Conservation (phyloP, 2,113 vertebrate genomes). For the Rhagologus leucostigma region DNA sequence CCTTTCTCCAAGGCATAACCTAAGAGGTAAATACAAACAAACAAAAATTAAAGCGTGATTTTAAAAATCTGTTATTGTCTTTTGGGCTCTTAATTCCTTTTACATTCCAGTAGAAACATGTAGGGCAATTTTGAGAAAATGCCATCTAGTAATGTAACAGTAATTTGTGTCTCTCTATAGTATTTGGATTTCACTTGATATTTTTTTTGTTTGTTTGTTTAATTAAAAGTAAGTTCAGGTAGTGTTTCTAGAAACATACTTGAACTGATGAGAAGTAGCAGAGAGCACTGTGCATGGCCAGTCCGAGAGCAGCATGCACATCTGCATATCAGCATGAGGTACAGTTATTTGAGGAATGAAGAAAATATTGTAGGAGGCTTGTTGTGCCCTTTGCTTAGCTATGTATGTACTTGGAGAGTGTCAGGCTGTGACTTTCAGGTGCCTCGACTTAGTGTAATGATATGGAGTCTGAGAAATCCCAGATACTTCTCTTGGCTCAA, state of each 20-base stretch:
- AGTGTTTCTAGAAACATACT: background rate
- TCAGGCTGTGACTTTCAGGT: background rate
- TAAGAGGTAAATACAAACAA: background rate
- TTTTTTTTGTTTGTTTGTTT: background rate
- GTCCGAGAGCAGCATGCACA: background rate
- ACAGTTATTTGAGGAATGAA: background rate
- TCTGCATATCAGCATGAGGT: background rate
- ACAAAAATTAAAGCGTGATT: background rate
- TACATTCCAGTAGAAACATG: background rate
- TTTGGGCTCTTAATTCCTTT: background rate
- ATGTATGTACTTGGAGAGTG: background rate
- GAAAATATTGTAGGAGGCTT: background rate
- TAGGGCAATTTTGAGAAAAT: background rate
- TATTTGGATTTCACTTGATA: background rate
- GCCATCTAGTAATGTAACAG: background rate
- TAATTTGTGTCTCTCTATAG: background rate
- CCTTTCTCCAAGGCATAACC: background rate
- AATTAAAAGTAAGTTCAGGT: background rate
- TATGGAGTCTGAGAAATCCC: background rate
- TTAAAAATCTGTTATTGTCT: background rate
- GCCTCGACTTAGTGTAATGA: fast-evolving
- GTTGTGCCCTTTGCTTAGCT: background rate
- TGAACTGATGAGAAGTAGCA: background rate
- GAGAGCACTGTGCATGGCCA: background rate
- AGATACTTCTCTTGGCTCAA: background rate